Base-by-base conservation (phyloP, 2,888 invertebrate species). In the Mythimna impura region DNA sequence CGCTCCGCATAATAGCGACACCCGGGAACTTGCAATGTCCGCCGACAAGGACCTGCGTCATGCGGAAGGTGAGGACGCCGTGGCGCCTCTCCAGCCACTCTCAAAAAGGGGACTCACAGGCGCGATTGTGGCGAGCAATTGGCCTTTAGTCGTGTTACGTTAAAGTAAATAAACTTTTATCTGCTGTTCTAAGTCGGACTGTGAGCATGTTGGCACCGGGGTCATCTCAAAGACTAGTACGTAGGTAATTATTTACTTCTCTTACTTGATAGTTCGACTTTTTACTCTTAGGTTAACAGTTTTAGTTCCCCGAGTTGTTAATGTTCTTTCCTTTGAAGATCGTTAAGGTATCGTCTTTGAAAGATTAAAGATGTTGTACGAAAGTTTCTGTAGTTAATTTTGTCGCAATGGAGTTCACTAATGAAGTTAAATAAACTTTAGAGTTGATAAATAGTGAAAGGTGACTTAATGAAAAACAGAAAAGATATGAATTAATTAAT, bases 201-300 rank as follows among this genome's bases (percentile, higher is more conserved):
- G 76, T 72, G 76, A 66, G 65, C 54, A 64, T 55, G 63, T 55
- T 34, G n/a, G 36, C 64, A 34, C 40, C 30, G 55, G 22, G 60
- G 30, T 70, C 73, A 83, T 86, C 76, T 78, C 74, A 82, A 76
- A 80, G 79, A 81, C 76, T 71, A 73, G 77, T 68, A 73, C 63
- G 80, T 80, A 73, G 78, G 76, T 80, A 76, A 77, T 82, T 86
- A 84, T 76, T 72, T 81, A 78, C 80, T 78, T 81, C 84, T 81
- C 76, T 72, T 80, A 78, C 78, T 78, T 69, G 78, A 71, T 69
- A 80, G 76, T 80, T 85, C 66, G 69, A 57, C 80, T 83, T 87
- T 83, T 83, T 81, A 79, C 60, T 73, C 70, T 63, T 60, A 58
- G 64, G 63, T 55, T 81, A 82, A 82, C 66, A 71, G 71, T 75